These are phyloP conservation scores for Nyctereutes procyonoides DNA, from an alignment of 2,113 vertebrate genomes.

Conservation along the genomic window DNA sequence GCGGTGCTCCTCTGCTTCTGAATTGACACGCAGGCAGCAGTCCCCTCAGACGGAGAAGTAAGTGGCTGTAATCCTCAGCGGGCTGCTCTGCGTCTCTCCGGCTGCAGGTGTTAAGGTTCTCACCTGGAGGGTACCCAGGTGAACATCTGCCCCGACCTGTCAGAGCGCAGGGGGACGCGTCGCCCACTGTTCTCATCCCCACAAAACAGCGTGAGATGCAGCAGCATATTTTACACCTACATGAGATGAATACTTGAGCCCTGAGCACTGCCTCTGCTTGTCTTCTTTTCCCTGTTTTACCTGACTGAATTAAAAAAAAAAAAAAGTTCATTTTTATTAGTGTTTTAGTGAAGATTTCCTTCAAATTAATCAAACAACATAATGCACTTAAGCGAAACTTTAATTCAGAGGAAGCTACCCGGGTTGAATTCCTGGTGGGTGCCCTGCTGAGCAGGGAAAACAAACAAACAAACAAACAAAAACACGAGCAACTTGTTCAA, in stretches of 20 bases:
- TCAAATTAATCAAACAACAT: neutral
- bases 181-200: constrained; percentile 20
- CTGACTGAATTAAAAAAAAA: neutral
- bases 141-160: constrained; percentile 72
- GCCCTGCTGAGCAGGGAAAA: neutral
- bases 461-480: no score
- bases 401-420: neutral
- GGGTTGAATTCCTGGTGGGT: neutral
- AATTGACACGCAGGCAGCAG: neutral
- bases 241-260: neutral
- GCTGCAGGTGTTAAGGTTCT: constrained; percentile 62
- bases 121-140: constrained; percentile 61
- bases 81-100: neutral
- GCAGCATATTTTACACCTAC: neutral
- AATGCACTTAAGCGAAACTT: neutral
- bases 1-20: neutral
- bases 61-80: neutral
- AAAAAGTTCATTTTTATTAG: neutral
- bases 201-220: neutral
- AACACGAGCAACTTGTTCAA: neutral
- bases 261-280: neutral
- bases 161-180: neutral
- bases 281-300: neutral
- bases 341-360: neutral
- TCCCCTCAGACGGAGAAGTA: neutral